Evolutionary conservation across 1,140 invertebrate species (phyloP).

Genomic region (Drosophila bipectinata): DNA sequence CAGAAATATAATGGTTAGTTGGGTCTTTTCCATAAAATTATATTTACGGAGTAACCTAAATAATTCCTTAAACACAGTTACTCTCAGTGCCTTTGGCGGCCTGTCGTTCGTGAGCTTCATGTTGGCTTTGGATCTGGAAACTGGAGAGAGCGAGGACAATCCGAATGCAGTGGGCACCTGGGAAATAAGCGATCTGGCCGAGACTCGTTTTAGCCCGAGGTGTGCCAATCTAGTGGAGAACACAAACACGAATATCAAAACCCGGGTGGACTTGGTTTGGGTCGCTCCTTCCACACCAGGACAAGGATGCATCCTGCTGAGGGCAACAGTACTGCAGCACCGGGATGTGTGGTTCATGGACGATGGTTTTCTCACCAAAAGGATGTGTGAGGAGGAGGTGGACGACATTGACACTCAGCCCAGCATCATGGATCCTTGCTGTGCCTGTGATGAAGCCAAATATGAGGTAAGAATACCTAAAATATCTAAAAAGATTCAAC

Average conservation of each 20-base stretch:
- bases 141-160: slow-evolving; percentile 66
- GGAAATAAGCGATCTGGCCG: slow-evolving; percentile 87
- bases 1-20: slow-evolving; percentile 87
- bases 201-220: slow-evolving; percentile 89
- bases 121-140: slow-evolving; percentile 86
- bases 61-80: slow-evolving; percentile 37
- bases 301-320: slow-evolving; percentile 90
- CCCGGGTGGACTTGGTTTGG: slow-evolving; percentile 89
- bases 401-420: slow-evolving; percentile 89
- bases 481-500: no score
- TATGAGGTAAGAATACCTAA: slow-evolving; percentile 88
- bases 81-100: slow-evolving; percentile 68
- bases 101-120: slow-evolving; percentile 90
- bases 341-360: slow-evolving; percentile 94
- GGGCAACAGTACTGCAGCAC: slow-evolving; percentile 93
- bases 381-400: slow-evolving; percentile 90
- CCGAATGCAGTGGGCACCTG: slow-evolving; percentile 85
- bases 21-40: background rate
- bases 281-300: slow-evolving; percentile 89
- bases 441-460: slow-evolving; percentile 97
- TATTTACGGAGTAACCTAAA: background rate
- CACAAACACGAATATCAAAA: slow-evolving; percentile 88
- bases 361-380: slow-evolving; percentile 90
- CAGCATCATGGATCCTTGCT: slow-evolving; percentile 90
- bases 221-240: slow-evolving; percentile 92